phyloP scores from a whole-genome alignment of 2,888 invertebrate genomes.

The Apocheima hispidaria region DNA sequence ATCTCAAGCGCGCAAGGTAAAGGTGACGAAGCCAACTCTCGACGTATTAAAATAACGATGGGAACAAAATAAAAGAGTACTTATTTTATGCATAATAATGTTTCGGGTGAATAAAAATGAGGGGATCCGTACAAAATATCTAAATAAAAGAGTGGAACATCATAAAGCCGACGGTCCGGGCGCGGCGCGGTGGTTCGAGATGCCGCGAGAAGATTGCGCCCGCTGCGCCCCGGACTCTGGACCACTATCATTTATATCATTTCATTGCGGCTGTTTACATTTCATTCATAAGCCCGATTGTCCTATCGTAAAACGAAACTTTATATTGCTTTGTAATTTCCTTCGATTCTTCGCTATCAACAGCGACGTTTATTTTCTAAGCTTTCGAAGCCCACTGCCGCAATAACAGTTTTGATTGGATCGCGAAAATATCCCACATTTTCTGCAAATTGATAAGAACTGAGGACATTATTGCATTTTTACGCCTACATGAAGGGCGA shows the following conservation, averaged over 20 bases:
- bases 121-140: slow-evolving; percentile 78
- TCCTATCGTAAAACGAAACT: slow-evolving; percentile 66
- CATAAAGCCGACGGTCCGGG: slow-evolving; percentile 69
- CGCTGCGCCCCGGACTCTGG: slow-evolving; percentile 54
- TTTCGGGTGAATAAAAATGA: slow-evolving; percentile 80
- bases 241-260: slow-evolving; percentile 79
- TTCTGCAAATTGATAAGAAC: slow-evolving; percentile 38
- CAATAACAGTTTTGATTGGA: slow-evolving; percentile 24
- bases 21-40: slow-evolving; percentile 77
- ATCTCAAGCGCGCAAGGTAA: slow-evolving; percentile 69
- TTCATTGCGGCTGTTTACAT: slow-evolving; percentile 83
- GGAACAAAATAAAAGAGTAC: slow-evolving; percentile 80
- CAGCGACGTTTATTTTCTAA: slow-evolving; percentile 34
- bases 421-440: slow-evolving; percentile 22
- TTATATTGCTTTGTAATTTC: slow-evolving; percentile 57
- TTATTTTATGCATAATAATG: slow-evolving; percentile 83
- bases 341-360: slow-evolving; percentile 33
- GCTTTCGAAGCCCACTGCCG: slow-evolving; percentile 8
- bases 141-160: slow-evolving; percentile 80
- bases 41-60: slow-evolving; percentile 80
- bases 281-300: slow-evolving; percentile 79
- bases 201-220: slow-evolving; percentile 77
- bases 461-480: slow-evolving; percentile 37
- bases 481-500: slow-evolving; percentile 38
- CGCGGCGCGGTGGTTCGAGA: slow-evolving; percentile 61